A percentile compares a stretch with the other conserved stretches of the same genome.
These are phyloP conservation scores for Syngnathus floridae DNA, from an alignment of 2,113 vertebrate genomes.

Conservation along the genomic window DNA sequence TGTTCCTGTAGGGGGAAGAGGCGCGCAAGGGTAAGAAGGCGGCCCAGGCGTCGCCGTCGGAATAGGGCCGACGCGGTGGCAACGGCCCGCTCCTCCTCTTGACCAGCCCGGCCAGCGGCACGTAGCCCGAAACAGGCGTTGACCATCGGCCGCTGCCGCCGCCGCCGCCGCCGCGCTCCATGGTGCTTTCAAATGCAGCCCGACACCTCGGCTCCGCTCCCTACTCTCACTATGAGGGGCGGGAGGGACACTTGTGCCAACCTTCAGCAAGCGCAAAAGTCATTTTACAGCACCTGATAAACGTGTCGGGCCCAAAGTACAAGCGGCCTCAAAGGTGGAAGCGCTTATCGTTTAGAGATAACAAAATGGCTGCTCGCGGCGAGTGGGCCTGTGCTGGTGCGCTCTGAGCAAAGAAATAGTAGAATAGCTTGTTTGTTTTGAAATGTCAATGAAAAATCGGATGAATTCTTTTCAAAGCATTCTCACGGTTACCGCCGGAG, in stretches of 20 bases:
- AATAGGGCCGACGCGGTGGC: slow-evolving; percentile 33
- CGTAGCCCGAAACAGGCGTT: slow-evolving; percentile 29
- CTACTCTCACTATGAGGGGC: background rate
- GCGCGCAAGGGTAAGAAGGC: slow-evolving; percentile 24
- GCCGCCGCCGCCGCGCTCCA: slow-evolving; percentile 36
- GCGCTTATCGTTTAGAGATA: slow-evolving; percentile 2
- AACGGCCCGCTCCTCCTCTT: slow-evolving; percentile 14
- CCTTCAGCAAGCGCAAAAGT: slow-evolving; percentile 37
- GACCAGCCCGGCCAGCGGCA: slow-evolving; percentile 32
- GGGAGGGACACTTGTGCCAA: slow-evolving; percentile 20
- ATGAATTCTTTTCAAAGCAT: too few relatives aligned
- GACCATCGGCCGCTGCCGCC: slow-evolving; percentile 11
- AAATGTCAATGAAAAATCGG: too few relatives aligned
- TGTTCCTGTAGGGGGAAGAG: slow-evolving; percentile 80
- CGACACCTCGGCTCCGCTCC: background rate
- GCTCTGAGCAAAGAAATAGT: too few relatives aligned
- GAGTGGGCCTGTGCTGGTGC: too few relatives aligned
- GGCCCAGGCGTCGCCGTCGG: slow-evolving; percentile 55
- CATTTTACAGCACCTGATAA: slow-evolving; percentile 60
- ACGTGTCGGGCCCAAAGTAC: slow-evolving; percentile 58
- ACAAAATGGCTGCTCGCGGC: background rate
- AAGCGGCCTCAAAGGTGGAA: slow-evolving; percentile 30
- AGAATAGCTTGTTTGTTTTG: background rate
- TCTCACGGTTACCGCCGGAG: too few relatives aligned
- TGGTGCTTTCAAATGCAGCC: slow-evolving; percentile 17